Base-by-base conservation (phyloP, 2,797 vertebrate species). In the Salarias fasciatus region DNA sequence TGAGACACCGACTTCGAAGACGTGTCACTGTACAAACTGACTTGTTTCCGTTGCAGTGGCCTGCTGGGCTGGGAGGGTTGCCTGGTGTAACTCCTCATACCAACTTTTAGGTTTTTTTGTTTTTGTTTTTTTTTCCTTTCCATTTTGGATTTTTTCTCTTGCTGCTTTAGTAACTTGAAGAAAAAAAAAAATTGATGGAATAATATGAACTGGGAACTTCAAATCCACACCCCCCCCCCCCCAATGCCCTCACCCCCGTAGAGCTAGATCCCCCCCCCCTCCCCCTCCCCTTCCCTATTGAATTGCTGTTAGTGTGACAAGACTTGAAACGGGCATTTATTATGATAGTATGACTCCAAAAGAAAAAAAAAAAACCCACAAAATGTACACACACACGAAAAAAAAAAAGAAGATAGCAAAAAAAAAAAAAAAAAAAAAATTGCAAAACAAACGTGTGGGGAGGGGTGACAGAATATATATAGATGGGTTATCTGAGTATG, bases 251-350 rank as follows among this genome's bases (percentile, higher is more conserved):
- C 92, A 93, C n/a, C 88, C 91, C 88, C 91, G 92, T 96, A 93
- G 92, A 92, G 91, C 66, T 97, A 96, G 94, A 95, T 92, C 93
- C 92, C 93, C 86, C 92, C 93, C 86, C 89, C 88, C 91, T 90
- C 89, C 88, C 91, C 90, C 1, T 92, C 93, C 87, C 89, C 88
- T 91, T 90, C 91, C 90, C 95, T 92, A 91, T 93, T 94, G 93
- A 96, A 95, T 96, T 95, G 94, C 94, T 97, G 93, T 96, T 96
- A 94, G 95, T 97, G 95, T 97, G 95, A 96, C 86, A 69, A 95
- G 94, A 96, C 92, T 96, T 94, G 94, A 96, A 96, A 94, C 65
- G 94, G 95, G 95, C 94, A 96, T 97, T 97, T 96, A 93, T 92
- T 91, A 93, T 92, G 86, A 93, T 92, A 91, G 92, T 95, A 94